Evolutionary conservation across 2,113 vertebrate species (phyloP), one percentile per base, ranked within the genome.

Genomic region (Lichenostomus cassidix): DNA sequence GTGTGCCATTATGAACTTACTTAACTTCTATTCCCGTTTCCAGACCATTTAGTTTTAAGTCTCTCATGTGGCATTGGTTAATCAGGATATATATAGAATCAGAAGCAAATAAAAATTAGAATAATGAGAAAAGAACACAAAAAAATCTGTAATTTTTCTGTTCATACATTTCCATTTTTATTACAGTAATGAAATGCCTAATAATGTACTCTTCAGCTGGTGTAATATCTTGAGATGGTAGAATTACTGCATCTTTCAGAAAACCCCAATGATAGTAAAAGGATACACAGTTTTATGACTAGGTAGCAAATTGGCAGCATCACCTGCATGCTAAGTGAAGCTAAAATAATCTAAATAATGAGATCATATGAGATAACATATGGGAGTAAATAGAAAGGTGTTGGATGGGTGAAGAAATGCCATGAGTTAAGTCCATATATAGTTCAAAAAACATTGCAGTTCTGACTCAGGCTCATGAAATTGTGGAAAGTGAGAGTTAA

Each of bases 401-500:
- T 92, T 83, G 47, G 55, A 88, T 8, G 73, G 88, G 88, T 96
- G 94, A 97, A 96, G 96, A 97, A 97, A 97, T 95, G 89, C 49
- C 79, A 7, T 70, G 83, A 56, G 76, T 96, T 96, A 95, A 93
- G 96, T 78, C 42, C 67, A 68, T 90, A 91, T 94, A 74, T 87
- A 93, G 71, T 73, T 96, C 50, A 94, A 96, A 83, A 93, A 97
- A 71, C 79, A 79, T 77, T 82, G 67, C 33, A 6, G 63, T 94
- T 95, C 89, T 96, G 90, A 94, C 87, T 97, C 73, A 95, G 85
- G 62, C 92, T 89, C 23, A 77, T 86, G 49, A 68, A 94, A 96
- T 90, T 94, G 90, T 95, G 93, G 96, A 97, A 98, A 97, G 92
- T 93, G 95, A 94, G 96, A 97, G 77, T 97, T 96, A 97, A 92